These are phyloP conservation scores for Platerodrilus igneus DNA, from an alignment of 2,888 invertebrate species.

Conservation along the genomic window DNA sequence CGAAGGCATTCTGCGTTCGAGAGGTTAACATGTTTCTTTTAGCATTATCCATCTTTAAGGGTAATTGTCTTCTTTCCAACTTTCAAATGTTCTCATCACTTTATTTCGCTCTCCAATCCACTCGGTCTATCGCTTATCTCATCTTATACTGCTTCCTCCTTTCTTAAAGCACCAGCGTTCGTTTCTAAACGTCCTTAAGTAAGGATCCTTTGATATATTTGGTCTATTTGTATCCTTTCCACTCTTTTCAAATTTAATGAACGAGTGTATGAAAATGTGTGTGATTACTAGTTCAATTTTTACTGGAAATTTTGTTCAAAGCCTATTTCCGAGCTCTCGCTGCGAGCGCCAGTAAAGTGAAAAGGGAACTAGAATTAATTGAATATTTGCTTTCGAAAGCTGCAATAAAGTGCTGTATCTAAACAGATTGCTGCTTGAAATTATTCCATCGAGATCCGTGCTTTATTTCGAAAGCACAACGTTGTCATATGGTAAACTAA, in stretches of 20 bases:
- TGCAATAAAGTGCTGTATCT: slow-evolving; percentile 3
- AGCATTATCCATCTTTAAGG: slow-evolving; percentile 36
- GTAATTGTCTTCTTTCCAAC: slow-evolving; percentile 42
- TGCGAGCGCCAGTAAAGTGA: slow-evolving; percentile 9
- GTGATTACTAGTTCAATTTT: too few species aligned
- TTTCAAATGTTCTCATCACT: slow-evolving; percentile 45
- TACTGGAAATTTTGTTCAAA: too few species aligned
- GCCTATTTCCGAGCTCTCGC: slow-evolving; percentile 18
- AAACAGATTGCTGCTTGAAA: slow-evolving; percentile 2
- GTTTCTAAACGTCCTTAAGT: slow-evolving; percentile 41
- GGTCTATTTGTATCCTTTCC: slow-evolving; percentile 39
- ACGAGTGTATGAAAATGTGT: too few species aligned
- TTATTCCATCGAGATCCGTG: slow-evolving; percentile 8
- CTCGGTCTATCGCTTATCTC: slow-evolving; percentile 44
- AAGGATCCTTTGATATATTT: slow-evolving; percentile 44
- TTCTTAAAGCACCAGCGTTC: slow-evolving; percentile 41
- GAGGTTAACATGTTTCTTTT: slow-evolving; percentile 23
- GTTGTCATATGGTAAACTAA: slow-evolving; percentile 5
- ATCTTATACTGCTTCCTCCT: slow-evolving; percentile 42
- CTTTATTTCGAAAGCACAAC: slow-evolving; percentile 4
- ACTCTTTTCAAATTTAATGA: slow-evolving; percentile 23
- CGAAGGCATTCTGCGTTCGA: slow-evolving; percentile 27
- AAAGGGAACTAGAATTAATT: slow-evolving; percentile 13
- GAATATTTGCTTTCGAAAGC: slow-evolving; percentile 8
- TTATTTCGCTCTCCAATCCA: slow-evolving; percentile 45